Evolutionary conservation across 2,797 vertebrate species (phyloP), one percentile per base, ranked within the genome.

Genomic region (Pyrocephalus nanus): DNA sequence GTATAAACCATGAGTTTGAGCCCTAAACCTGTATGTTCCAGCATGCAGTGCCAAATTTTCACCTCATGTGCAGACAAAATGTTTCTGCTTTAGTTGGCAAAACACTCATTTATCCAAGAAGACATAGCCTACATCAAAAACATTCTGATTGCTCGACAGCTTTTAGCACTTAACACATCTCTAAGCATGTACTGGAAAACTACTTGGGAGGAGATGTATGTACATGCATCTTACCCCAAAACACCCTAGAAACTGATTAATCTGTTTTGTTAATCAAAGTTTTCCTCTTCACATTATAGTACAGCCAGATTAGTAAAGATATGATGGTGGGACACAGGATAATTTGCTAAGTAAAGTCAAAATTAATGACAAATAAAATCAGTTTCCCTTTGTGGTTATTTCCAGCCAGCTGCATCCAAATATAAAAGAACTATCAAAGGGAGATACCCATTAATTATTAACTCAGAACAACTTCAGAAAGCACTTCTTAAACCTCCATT

Each of bases 361-460:
- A 98, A 98, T 97, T 98, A 98, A 97, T 96, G 96, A 96, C 97
- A 97, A 97, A 97, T 97, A 97, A 97, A 98, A 98, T 96, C 96
- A 95, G 91, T 79, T 96, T 97, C 92, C 95, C 95, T 98, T 98
- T 98, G 98, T 98, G 97, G 88, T 94, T 97, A 85, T 96, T 97
- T 97, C 96, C 93, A 96, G 97, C 95, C 97, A 97, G 97, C 97
- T 97, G 97, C 95, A 97, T 97, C 94, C 91, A 96, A 96, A 97
- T 97, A 96, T 97, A 97, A 98, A 98, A 97, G 97, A 97, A 58
- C 95, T 97, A 97, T 98, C 97, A 97, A 97, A 98, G 97, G 96
- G 95, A 96, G 96, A 95, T 96, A 96, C 75, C 95, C 97, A 98
- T 98, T 98, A 98, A 98, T 98, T 98, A 98, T 98, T 98, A 98